Evolutionary conservation across 1,140 invertebrate species (phyloP).

Genomic region (Drosophila virilis): DNA sequence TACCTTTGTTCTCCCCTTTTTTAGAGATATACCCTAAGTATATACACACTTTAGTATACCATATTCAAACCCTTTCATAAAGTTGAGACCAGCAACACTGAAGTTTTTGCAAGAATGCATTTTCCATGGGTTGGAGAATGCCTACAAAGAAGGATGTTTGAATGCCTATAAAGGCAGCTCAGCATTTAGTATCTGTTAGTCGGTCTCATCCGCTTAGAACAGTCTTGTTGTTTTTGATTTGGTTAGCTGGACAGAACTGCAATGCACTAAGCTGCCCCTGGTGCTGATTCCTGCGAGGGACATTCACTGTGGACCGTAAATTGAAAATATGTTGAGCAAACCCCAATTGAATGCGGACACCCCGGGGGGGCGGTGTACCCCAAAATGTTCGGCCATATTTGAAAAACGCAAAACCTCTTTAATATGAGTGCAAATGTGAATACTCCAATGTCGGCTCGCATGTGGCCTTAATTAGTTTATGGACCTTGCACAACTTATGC

Average conservation of each 20-base stretch:
- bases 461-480: constrained; percentile 58
- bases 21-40: no score
- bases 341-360: constrained; percentile 32
- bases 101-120: no score
- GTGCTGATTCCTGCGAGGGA: background rate
- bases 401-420: constrained; percentile 20
- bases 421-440: constrained; percentile 20
- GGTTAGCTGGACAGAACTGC: constrained; percentile 7
- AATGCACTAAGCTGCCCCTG: constrained; percentile 3
- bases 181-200: background rate
- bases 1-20: no score
- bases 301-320: constrained; percentile 28
- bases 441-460: constrained; percentile 7
- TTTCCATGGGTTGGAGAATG: no score
- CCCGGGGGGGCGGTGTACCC: constrained; percentile 3
- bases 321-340: constrained; percentile 43
- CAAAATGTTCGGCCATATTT: constrained; percentile 5
- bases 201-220: background rate
- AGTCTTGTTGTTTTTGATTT: constrained; percentile 13
- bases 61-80: no score
- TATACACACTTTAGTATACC: no score
- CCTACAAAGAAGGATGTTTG: no score
- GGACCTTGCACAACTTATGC: constrained; percentile 41
- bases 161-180: no score
- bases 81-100: no score